phyloP scores from a whole-genome alignment of 2,888 invertebrate genomes.

The Cylindroiulus punctatus region DNA sequence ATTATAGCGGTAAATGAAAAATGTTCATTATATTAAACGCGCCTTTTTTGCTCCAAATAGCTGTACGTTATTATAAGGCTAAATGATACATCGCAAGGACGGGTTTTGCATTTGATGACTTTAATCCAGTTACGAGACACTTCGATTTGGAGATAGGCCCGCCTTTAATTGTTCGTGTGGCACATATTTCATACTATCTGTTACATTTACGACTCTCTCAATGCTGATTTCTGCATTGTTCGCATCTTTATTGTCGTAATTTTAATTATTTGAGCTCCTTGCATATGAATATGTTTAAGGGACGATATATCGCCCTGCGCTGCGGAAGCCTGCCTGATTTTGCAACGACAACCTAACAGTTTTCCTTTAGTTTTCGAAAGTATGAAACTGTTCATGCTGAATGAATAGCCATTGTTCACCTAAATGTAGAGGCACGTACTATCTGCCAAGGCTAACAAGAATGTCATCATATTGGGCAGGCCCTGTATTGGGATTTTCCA shows the following conservation, averaged over 20 bases:
- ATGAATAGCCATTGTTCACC: no score
- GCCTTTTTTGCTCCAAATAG: conserved; percentile 31
- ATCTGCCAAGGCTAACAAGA: no score
- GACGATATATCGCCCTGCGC: background rate
- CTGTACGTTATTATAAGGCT: background rate
- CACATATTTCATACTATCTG: conserved; percentile 25
- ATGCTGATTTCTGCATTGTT: conserved; percentile 10
- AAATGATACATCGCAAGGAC: conserved; percentile 23
- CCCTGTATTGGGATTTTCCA: no score
- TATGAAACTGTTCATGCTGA: background rate
- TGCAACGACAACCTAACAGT: background rate
- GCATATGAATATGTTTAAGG: conserved; percentile 12
- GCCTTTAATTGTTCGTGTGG: conserved; percentile 17
- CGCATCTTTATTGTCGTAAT: conserved; percentile 19
- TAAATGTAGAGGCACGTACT: no score
- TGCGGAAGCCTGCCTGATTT: background rate
- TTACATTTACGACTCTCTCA: conserved; percentile 26
- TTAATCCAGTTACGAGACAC: conserved; percentile 32
- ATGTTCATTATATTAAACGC: conserved; percentile 11
- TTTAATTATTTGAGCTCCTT: conserved; percentile 25
- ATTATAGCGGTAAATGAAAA: conserved; percentile 32
- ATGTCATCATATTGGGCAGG: no score
- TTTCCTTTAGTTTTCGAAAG: background rate
- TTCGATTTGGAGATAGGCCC: background rate
- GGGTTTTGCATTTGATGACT: conserved; percentile 8